A percentile compares a stretch with the other conserved stretches of the same genome.
phyloP scores from a whole-genome alignment of 2,797 vertebrate genomes.

The Urosaurus nigricauda region DNA sequence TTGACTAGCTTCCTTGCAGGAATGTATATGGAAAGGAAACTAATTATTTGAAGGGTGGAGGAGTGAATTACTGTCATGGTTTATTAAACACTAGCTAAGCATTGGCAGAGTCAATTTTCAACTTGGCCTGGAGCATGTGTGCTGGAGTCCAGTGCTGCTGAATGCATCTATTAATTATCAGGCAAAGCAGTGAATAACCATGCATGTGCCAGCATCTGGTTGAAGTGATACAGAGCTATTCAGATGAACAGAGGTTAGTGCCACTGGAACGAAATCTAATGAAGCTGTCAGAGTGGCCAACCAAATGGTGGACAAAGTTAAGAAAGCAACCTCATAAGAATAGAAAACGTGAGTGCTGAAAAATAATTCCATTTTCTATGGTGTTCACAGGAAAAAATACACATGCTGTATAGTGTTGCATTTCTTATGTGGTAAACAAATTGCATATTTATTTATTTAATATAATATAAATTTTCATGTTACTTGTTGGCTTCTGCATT shows the following conservation, averaged over 20 bases:
- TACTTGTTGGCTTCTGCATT: background rate
- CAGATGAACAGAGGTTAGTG: background rate
- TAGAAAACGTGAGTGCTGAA: background rate
- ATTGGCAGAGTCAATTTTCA: constrained; percentile 41
- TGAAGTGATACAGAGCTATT: constrained; percentile 4
- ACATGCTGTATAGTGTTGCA: background rate
- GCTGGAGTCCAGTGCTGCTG: constrained; percentile 20
- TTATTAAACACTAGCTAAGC: constrained; percentile 47
- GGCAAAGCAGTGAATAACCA: constrained; percentile 15
- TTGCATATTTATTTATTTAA: constrained; percentile 7
- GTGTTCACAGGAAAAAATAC: background rate
- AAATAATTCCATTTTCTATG: background rate
- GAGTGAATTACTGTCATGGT: constrained; percentile 43
- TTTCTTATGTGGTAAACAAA: background rate
- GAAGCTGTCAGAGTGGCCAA: background rate
- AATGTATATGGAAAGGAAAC: constrained; percentile 26
- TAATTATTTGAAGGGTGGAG: constrained; percentile 44
- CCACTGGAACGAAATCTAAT: background rate
- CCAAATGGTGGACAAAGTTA: background rate
- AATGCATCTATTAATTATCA: constrained; percentile 35
- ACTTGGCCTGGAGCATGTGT: constrained; percentile 29
- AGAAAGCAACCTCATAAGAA: background rate
- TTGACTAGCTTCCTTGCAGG: constrained; percentile 4
- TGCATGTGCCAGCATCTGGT: constrained; percentile 22
- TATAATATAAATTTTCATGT: background rate